Base-by-base conservation (phyloP, 2,888 invertebrate species). In the Phoenoteleia sp. region DNA sequence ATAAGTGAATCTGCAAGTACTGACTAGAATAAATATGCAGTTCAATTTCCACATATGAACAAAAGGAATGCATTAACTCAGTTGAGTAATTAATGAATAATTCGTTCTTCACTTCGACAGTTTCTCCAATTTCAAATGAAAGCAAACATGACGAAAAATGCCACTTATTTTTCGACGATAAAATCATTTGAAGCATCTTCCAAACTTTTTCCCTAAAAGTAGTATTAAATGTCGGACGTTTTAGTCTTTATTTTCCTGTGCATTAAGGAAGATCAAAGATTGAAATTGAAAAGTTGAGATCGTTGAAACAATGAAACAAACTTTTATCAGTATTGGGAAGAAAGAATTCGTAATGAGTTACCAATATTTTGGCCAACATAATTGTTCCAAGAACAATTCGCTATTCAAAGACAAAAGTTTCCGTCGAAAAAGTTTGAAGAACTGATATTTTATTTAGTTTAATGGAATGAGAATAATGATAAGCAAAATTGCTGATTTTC, bases 241-340 rank as follows among this genome's bases (percentile, higher is more conserved):
- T 60, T 67, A 49, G 17, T 36, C 17, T 47, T 58, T 74, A 80
- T 71, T 77, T 79, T 64, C 60, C 33, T 47, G 60, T 36, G 54
- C 79, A 71, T 79, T 69, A 62, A 79, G 33, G 27, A 49, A 79
- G 54, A 54, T 64, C 64, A 21, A 52, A 79, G 60, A 79, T 64
- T 62, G 49, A 72, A 74, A 74, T 74, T 74, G 75, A 80, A 80
- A 72, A 80, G 80, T 80, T 80, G 33, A 15, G 25, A 25, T 45
- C 54, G 52, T 60, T 47, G 49, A 80, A 56, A 72, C 71, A 72
- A 72, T 56, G 72, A 56, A 47, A 25, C 7, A 64, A 72, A 80
- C 15, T 72, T 80, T 80, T 72, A 62, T 76, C 42, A 54, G 13
- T 2, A 0, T 9, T 29, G 47, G 19, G 39, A 62, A 64, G 45